phyloP scores from a whole-genome alignment of 2,113 vertebrate species.

The Poeciliopsis turrubarensis region DNA sequence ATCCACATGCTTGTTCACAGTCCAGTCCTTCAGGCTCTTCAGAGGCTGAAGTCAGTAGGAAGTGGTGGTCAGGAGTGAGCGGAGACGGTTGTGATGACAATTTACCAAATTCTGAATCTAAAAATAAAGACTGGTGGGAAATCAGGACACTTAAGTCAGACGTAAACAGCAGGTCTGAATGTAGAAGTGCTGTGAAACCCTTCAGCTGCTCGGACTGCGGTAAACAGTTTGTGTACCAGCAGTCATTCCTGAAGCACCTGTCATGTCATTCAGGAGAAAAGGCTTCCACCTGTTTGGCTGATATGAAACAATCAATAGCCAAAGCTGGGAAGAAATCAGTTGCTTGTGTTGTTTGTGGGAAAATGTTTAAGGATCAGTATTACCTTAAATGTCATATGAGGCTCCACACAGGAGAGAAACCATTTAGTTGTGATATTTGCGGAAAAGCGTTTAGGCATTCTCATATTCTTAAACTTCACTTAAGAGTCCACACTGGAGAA shows the following conservation, averaged over 20 bases:
- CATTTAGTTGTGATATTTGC: not conserved
- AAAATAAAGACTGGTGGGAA: not conserved
- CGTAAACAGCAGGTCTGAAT: not conserved
- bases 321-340: not conserved
- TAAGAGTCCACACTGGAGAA: not conserved
- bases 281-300: not conserved
- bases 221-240: not conserved
- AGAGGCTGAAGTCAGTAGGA: constrained; percentile 8
- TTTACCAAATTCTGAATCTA: not conserved
- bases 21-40: not conserved
- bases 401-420: not conserved
- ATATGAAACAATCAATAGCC: not conserved
- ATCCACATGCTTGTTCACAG: not conserved
- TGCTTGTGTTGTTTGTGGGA: not conserved
- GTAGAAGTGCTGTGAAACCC: not conserved
- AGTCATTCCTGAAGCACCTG: constrained; percentile 1
- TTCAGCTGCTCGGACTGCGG: not conserved
- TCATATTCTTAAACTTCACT: not conserved
- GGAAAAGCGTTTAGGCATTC: not conserved
- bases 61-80: not conserved
- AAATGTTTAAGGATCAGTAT: not conserved
- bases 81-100: not conserved
- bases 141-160: not conserved
- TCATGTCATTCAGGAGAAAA: not conserved
- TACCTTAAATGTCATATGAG: not conserved